A percentile compares a stretch with the other conserved stretches of the same genome.
Conservation (phyloP, 1,140 invertebrate species). For the Lycorma delicatula region DNA sequence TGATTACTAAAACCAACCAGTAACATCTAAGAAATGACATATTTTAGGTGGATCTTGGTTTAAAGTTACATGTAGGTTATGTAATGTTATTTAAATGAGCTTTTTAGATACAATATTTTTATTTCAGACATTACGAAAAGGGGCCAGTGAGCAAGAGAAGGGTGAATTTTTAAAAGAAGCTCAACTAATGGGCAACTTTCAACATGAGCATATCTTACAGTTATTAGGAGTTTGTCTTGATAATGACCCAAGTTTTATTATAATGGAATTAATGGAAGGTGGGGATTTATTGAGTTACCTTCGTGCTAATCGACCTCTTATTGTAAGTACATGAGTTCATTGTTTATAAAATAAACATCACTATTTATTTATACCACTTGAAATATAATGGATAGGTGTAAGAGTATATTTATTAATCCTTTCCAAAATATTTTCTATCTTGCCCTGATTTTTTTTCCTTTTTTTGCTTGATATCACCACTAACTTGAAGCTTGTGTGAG, state of each 20-base stretch:
- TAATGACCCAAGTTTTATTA: conserved; percentile 83
- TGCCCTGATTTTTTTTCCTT: too few species aligned
- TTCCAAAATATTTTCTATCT: background rate
- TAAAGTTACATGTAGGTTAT: too few species aligned
- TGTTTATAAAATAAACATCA: background rate
- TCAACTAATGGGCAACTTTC: conserved; percentile 93
- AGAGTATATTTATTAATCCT: too few species aligned
- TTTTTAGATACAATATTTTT: conserved; percentile 21
- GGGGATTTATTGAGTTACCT: conserved; percentile 90
- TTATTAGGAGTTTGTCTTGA: conserved; percentile 90
- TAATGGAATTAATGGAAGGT: conserved; percentile 95
- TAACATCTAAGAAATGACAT: too few species aligned
- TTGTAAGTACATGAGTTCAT: conserved; percentile 48
- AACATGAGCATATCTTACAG: conserved; percentile 89
- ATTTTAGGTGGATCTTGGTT: too few species aligned
- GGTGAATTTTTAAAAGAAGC: conserved; percentile 94
- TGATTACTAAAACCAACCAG: too few species aligned
- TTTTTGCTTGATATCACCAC: too few species aligned
- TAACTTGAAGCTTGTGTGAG: too few species aligned
- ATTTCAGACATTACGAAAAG: conserved; percentile 75
- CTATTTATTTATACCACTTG: background rate
- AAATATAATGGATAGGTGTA: too few species aligned
- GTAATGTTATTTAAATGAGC: background rate
- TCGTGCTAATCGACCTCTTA: conserved; percentile 58
- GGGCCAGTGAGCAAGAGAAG: conserved; percentile 85